A percentile compares a stretch with the other conserved stretches of the same genome.
phyloP scores from a whole-genome alignment of 2,888 invertebrate species.

The Kryphioiulus occultus region DNA sequence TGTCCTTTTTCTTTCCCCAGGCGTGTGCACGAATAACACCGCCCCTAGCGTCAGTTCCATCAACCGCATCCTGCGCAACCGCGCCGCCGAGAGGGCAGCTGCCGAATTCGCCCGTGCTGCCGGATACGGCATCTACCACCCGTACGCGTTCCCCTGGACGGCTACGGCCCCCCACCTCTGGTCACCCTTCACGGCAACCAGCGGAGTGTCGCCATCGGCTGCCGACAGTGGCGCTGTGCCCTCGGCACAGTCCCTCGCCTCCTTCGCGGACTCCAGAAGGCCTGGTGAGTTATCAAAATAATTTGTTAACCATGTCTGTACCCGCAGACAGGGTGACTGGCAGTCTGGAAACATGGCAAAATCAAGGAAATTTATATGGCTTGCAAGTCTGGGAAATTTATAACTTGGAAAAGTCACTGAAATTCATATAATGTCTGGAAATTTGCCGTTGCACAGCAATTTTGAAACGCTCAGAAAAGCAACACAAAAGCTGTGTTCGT shows the following conservation, averaged over 20 bases:
- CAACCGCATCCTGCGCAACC: conserved; percentile 92
- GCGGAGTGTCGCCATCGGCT: conserved; percentile 46
- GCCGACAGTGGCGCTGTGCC: conserved; percentile 58
- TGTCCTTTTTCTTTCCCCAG: conserved; percentile 65
- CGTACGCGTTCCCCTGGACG: conserved; percentile 68
- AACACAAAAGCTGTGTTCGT: too few species aligned
- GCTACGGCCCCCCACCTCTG: conserved; percentile 57
- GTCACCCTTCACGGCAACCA: conserved; percentile 55
- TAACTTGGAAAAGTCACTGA: too few species aligned
- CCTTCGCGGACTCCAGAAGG: conserved; percentile 51
- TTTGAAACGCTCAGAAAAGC: too few species aligned
- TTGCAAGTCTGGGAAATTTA: too few species aligned
- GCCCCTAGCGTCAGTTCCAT: conserved; percentile 97
- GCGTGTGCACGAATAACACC: conserved; percentile 92
- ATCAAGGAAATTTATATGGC: too few species aligned
- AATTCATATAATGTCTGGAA: too few species aligned
- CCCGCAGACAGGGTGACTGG: too few species aligned
- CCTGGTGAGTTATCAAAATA: conserved; percentile 44
- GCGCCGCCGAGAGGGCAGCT: conserved; percentile 95
- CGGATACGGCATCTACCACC: conserved; percentile 85
- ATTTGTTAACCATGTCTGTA: too few species aligned
- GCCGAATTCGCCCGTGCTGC: conserved; percentile 94
- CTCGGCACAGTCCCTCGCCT: conserved; percentile 64
- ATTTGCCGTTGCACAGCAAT: too few species aligned
- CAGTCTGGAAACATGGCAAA: too few species aligned